These are phyloP conservation scores for Neodiprion lecontei DNA, from an alignment of 1,140 invertebrate genomes.

Conservation along the genomic window DNA sequence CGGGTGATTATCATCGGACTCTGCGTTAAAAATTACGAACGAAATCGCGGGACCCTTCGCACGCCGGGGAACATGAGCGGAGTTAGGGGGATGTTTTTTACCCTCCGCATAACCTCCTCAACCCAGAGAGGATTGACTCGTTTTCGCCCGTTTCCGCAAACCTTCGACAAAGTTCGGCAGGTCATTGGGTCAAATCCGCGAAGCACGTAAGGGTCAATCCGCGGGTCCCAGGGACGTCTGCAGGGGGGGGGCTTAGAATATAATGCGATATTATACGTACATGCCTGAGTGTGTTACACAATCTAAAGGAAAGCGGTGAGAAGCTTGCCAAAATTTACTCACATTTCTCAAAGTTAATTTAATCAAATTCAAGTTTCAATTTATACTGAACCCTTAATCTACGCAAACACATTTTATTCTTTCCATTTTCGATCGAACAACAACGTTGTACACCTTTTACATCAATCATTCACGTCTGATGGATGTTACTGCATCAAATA, in stretches of 20 bases:
- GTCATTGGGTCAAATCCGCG: constrained; percentile 56
- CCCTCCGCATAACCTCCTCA: neutral
- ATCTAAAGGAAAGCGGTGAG: too few relatives aligned
- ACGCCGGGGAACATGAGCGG: neutral
- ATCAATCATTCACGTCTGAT: too few relatives aligned
- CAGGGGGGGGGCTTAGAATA: neutral
- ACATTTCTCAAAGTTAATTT: too few relatives aligned
- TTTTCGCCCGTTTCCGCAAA: constrained; percentile 44
- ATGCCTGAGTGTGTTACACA: neutral
- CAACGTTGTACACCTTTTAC: neutral
- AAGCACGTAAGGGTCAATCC: constrained; percentile 39
- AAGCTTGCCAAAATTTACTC: too few relatives aligned
- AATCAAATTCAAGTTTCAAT: too few relatives aligned
- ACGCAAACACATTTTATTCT: too few relatives aligned
- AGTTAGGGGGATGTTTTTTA: too few relatives aligned
- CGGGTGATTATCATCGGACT: neutral
- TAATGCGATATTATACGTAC: neutral
- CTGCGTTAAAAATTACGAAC: neutral
- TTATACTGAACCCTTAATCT: too few relatives aligned
- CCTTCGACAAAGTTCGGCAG: constrained; percentile 45
- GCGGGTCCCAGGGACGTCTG: neutral
- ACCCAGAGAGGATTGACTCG: constrained; percentile 1
- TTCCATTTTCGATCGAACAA: too few relatives aligned
- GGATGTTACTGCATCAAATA: neutral
- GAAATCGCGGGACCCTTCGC: neutral